phyloP scores from a whole-genome alignment of 2,113 vertebrate genomes.

The Rana temporaria region DNA sequence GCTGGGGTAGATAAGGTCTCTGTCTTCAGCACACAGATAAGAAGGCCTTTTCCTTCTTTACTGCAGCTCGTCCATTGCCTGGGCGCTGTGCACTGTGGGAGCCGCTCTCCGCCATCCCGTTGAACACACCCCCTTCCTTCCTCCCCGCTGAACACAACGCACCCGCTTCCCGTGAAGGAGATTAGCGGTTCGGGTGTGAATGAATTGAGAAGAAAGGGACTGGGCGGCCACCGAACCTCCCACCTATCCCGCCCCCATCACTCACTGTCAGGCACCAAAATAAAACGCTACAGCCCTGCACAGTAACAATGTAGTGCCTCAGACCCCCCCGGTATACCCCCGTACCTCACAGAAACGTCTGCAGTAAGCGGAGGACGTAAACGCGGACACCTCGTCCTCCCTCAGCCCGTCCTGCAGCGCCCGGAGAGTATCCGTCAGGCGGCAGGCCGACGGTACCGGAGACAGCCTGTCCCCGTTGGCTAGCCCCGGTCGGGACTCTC shows the following conservation, averaged over 20 bases:
- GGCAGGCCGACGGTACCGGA: neutral
- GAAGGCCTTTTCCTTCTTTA: neutral
- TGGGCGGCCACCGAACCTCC: constrained; percentile 20
- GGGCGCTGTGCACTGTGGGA: constrained; percentile 41
- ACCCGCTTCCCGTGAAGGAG: neutral
- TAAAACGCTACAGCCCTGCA: neutral
- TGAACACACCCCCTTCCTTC: neutral
- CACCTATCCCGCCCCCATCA: constrained; percentile 47
- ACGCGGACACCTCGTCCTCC: constrained; percentile 41
- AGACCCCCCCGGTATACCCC: neutral
- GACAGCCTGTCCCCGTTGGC: neutral
- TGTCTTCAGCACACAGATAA: too few species aligned
- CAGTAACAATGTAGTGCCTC: neutral
- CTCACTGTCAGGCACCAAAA: constrained; percentile 54
- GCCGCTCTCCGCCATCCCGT: constrained; percentile 8
- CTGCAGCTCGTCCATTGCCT: neutral
- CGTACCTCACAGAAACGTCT: constrained; percentile 48
- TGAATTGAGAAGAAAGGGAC: neutral
- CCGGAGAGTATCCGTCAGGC: constrained; percentile 7
- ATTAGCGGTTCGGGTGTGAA: neutral
- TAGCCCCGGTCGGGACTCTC: constrained; percentile 54
- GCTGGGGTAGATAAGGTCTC: too few species aligned
- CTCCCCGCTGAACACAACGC: too few species aligned
- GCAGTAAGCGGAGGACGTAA: constrained; percentile 37
- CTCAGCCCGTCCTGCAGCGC: constrained; percentile 36